Percentiles rank a stretch among this genome's conserved stretches.
Conservation (phyloP, 1,140 invertebrate genomes). For the Chlorops oryzae region DNA sequence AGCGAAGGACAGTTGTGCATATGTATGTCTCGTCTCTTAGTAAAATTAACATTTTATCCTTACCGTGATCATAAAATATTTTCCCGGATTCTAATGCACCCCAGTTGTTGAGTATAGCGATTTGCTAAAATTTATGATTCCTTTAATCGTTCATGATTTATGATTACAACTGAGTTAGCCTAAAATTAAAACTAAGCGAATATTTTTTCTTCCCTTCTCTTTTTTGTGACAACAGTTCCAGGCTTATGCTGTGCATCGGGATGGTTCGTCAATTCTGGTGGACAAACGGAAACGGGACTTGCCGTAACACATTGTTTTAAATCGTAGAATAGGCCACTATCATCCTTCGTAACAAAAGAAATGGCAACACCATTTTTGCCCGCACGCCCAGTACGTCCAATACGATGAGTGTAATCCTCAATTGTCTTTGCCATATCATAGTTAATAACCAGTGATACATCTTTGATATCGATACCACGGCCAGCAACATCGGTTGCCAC, state of each 20-base stretch:
- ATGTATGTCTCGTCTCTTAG: no score
- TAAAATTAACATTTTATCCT: no score
- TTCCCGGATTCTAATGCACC: no score
- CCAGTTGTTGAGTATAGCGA: no score
- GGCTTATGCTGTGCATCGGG: slow-evolving; percentile 98
- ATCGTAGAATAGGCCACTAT: slow-evolving; percentile 93
- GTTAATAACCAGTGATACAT: slow-evolving; percentile 97
- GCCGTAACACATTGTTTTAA: slow-evolving; percentile 85
- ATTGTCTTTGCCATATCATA: slow-evolving; percentile 99
- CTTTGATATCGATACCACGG: slow-evolving; percentile 99
- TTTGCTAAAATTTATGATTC: no score
- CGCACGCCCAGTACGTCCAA: slow-evolving; percentile 96
- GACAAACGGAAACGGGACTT: slow-evolving; percentile 92
- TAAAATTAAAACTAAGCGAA: no score
- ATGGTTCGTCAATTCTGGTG: slow-evolving; percentile 95
- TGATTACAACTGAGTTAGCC: no score
- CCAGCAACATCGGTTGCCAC: slow-evolving; percentile 99
- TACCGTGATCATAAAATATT: no score
- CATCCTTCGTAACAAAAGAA: slow-evolving; percentile 95
- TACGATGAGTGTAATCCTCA: slow-evolving; percentile 99
- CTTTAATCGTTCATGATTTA: no score
- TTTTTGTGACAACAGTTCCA: slow-evolving; percentile 90
- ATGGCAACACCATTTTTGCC: slow-evolving; percentile 95
- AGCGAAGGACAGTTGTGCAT: no score
- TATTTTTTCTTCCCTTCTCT: slow-evolving; percentile 90